These are phyloP conservation scores for Temnothorax longispinosus DNA, from an alignment of 1,140 invertebrate species.

Conservation along the genomic window DNA sequence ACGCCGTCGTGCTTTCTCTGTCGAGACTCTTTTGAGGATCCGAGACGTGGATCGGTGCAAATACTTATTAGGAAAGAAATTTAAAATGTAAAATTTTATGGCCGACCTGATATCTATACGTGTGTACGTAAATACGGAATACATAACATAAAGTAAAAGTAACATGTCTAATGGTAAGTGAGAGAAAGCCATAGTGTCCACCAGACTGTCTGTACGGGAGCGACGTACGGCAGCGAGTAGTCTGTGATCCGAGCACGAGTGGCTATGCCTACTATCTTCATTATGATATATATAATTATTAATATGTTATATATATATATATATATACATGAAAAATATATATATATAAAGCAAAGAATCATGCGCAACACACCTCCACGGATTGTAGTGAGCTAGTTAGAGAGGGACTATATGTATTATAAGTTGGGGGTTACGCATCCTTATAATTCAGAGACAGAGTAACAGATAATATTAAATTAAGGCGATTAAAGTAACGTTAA, in stretches of 20 bases:
- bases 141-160: slow-evolving; percentile 60
- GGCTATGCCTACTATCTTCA: slow-evolving; percentile 85
- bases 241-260: slow-evolving; percentile 85
- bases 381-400: slow-evolving; percentile 81
- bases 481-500: slow-evolving; percentile 75
- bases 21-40: slow-evolving; percentile 62
- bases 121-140: slow-evolving; percentile 68
- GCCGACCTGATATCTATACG: slow-evolving; percentile 71
- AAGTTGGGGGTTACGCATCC: slow-evolving; percentile 63
- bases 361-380: slow-evolving; percentile 75
- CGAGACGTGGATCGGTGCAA: slow-evolving; percentile 57
- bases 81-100: slow-evolving; percentile 61
- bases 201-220: slow-evolving; percentile 83
- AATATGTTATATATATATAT: slow-evolving; percentile 79
- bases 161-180: slow-evolving; percentile 74
- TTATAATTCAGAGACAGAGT: slow-evolving; percentile 67
- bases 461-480: slow-evolving; percentile 76
- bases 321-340: slow-evolving; percentile 73
- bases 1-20: slow-evolving; percentile 22
- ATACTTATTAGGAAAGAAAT: slow-evolving; percentile 55
- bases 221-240: slow-evolving; percentile 84
- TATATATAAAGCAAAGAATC: slow-evolving; percentile 78
- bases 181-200: slow-evolving; percentile 85
- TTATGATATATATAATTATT: slow-evolving; percentile 82
- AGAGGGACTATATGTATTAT: slow-evolving; percentile 80